These are phyloP conservation scores for Bombycilla garrulus DNA, from an alignment of 2,113 vertebrate genomes.

Conservation along the genomic window DNA sequence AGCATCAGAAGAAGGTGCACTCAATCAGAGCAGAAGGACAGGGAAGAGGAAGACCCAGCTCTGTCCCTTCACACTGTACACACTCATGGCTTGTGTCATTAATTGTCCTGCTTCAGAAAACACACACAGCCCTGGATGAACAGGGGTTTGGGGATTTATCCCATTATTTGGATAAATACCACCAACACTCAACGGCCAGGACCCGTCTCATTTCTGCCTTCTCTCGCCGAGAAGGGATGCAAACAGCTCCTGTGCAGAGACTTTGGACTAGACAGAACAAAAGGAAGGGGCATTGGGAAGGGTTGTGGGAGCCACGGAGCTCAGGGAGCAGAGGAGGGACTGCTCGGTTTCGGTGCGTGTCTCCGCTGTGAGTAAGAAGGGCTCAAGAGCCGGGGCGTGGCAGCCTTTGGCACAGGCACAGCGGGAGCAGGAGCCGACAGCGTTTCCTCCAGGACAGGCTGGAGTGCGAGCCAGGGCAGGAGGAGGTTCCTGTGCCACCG, in stretches of 20 bases:
- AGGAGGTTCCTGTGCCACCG: conserved; percentile 21
- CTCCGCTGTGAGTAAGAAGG: conserved; percentile 13
- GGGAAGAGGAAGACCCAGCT: neutral
- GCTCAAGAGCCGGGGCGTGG: neutral
- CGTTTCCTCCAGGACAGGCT: neutral
- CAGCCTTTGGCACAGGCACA: neutral
- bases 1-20: neutral
- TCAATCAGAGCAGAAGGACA: neutral
- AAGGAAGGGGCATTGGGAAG: neutral
- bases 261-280: neutral
- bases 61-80: neutral
- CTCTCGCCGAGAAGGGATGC: neutral
- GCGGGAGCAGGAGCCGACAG: neutral
- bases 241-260: neutral
- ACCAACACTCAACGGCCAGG: neutral
- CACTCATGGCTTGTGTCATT: neutral
- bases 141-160: neutral
- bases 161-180: neutral
- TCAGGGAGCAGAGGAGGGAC: neutral
- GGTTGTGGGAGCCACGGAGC: neutral
- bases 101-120: neutral
- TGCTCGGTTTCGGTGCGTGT: neutral
- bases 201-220: neutral
- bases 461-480: neutral
- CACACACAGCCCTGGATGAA: neutral